A percentile compares a stretch with the other conserved stretches of the same genome.
phyloP scores from a whole-genome alignment of 2,797 vertebrate species.

The Caiman crocodilus region DNA sequence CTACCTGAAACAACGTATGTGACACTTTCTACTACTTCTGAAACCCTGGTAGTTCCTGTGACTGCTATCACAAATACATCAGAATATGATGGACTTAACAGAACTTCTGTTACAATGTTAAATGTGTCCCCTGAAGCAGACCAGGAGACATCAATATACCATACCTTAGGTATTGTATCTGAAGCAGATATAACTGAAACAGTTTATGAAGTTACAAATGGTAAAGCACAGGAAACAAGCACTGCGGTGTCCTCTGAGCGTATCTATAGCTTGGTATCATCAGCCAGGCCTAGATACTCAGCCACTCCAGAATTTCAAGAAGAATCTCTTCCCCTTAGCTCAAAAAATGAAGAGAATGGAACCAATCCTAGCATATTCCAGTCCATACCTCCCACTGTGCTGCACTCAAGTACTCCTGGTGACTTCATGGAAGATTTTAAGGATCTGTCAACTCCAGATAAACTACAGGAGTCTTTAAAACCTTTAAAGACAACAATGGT shows the following conservation, averaged over 20 bases:
- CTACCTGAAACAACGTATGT: neutral
- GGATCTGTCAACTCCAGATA: neutral
- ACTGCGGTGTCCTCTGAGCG: neutral
- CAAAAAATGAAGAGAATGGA: neutral
- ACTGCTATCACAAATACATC: neutral
- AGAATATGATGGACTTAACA: accelerated
- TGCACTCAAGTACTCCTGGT: neutral
- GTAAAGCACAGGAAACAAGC: neutral
- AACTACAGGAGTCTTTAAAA: neutral
- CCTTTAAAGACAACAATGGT: neutral
- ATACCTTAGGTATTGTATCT: neutral
- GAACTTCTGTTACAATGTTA: neutral
- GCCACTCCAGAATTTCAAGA: neutral
- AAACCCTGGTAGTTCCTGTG: neutral
- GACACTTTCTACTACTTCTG: neutral
- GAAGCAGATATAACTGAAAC: neutral
- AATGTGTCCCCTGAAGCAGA: neutral
- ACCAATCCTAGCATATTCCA: neutral
- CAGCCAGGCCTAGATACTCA: neutral
- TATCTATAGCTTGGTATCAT: accelerated
- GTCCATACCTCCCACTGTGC: neutral
- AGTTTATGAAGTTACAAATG: neutral
- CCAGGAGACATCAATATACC: neutral
- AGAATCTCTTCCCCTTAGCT: neutral
- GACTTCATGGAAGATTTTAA: neutral